A percentile compares a stretch with the other conserved stretches of the same genome.
phyloP scores from a whole-genome alignment of 2,113 vertebrate species.

The Taurulus bubalis region DNA sequence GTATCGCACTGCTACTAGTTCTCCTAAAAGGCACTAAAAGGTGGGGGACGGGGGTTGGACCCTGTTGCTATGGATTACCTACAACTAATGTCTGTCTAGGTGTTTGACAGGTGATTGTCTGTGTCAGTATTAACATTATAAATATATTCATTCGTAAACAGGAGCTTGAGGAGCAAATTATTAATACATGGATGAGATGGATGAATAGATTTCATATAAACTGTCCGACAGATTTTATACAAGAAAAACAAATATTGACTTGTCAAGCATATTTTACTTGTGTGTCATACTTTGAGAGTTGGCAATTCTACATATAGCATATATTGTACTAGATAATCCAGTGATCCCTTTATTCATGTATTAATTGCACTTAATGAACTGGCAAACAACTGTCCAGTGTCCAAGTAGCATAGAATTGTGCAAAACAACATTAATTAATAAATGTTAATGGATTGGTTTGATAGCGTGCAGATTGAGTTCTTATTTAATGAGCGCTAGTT shows the following conservation, averaged over 20 bases:
- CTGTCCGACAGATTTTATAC: not conserved
- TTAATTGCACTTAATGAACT: not conserved
- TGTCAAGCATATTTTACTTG: not conserved
- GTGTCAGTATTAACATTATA: not conserved
- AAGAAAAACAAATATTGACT: not conserved
- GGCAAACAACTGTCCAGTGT: not conserved
- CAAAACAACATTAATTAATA: not conserved
- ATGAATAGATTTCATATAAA: not conserved
- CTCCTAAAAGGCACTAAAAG: not conserved
- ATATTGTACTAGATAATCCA: not conserved
- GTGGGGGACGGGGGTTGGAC: not conserved
- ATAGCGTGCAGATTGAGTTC: not conserved
- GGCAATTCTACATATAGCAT: not conserved
- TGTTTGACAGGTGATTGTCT: not conserved
- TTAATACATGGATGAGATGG: not conserved
- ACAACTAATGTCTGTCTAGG: not conserved
- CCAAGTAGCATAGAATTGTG: not conserved
- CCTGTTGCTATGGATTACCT: not conserved
- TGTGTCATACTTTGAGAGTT: not conserved
- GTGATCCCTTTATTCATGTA: not conserved
- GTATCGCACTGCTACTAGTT: not conserved
- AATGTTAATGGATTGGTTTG: not conserved
- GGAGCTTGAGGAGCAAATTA: not conserved
- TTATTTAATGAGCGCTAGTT: no score
- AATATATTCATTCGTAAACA: not conserved